phyloP scores from a whole-genome alignment of 2,797 vertebrate species.

The Enteromius trimaculatus region DNA sequence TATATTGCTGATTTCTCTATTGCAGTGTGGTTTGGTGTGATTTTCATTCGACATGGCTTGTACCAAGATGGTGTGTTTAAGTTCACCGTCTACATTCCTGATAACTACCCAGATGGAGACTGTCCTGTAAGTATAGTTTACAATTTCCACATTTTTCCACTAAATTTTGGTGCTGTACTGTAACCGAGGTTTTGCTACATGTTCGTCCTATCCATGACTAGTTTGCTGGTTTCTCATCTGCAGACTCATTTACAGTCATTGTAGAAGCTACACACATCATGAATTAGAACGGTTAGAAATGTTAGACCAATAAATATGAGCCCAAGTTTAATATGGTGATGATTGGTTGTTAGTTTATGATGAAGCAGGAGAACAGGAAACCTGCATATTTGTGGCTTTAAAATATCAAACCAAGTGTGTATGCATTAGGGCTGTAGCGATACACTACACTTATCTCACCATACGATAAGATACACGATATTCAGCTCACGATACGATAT shows the following conservation, averaged over 20 bases:
- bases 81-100: constrained; percentile 98
- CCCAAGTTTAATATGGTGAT: neutral
- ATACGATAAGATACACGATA: too few species aligned
- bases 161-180: neutral
- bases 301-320: neutral
- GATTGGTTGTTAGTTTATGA: neutral
- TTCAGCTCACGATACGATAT: too few species aligned
- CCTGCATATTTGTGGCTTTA: neutral
- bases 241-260: neutral
- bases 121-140: constrained; percentile 88
- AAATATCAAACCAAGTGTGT: neutral
- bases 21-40: constrained; percentile 98
- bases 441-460: too few species aligned
- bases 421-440: neutral
- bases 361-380: neutral
- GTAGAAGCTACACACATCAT: neutral
- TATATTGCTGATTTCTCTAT: neutral
- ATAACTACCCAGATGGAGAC: constrained; percentile 98
- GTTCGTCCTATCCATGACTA: neutral
- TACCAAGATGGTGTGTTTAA: constrained; percentile 99
- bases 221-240: neutral
- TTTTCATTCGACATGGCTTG: constrained; percentile 96
- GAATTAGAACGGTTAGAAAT: neutral
- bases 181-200: neutral
- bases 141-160: neutral